phyloP scores from a whole-genome alignment of 2,888 invertebrate genomes.

The Liodrosophila aerea region DNA sequence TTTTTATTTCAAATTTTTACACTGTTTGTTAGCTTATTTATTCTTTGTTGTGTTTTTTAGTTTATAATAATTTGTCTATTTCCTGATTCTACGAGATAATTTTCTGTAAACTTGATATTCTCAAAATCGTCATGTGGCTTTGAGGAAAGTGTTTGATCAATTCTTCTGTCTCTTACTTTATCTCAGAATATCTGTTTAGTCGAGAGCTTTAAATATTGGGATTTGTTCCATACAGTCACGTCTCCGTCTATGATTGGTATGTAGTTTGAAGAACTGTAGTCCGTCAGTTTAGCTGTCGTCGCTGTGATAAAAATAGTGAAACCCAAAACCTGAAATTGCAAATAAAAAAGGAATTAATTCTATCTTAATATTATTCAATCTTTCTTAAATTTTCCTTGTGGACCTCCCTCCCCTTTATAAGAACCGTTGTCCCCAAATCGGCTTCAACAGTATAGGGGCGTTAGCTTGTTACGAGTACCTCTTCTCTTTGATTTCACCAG shows the following conservation, averaged over 20 bases:
- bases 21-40: no score
- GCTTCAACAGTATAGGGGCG: background rate
- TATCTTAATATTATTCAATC: background rate
- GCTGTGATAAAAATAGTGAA: background rate
- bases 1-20: no score
- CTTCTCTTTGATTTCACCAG: background rate
- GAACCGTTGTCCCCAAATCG: slow-evolving; percentile 1
- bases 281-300: background rate
- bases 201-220: slow-evolving; percentile 9
- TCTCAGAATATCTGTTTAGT: slow-evolving; percentile 9
- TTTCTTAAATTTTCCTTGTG: background rate
- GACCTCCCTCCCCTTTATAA: slow-evolving; percentile 6
- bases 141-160: background rate
- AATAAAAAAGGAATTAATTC: background rate
- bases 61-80: background rate
- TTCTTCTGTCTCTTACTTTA: slow-evolving; percentile 2
- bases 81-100: background rate
- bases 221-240: background rate
- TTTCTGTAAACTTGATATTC: background rate
- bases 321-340: no score
- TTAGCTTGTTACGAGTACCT: background rate
- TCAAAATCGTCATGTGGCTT: slow-evolving; percentile 4
- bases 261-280: slow-evolving; percentile 1
- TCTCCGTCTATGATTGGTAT: slow-evolving; percentile 4
- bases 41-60: no score